Conservation (phyloP, 2,797 vertebrate species). For the Eulemur mongoz region DNA sequence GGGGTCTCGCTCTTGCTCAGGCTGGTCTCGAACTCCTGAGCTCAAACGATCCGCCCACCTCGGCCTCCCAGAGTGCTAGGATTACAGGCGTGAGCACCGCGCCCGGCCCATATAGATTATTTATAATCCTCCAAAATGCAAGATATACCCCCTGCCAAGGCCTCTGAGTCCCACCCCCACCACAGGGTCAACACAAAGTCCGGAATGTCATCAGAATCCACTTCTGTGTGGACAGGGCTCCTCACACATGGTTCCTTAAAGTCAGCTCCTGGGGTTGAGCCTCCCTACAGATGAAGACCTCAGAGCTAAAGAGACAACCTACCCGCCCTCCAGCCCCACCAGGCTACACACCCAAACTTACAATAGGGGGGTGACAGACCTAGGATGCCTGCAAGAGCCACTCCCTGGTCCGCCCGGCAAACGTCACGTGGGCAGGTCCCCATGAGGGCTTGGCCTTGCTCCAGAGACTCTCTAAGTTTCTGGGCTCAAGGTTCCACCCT, state of each 20-base stretch:
- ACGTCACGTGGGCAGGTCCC: background rate
- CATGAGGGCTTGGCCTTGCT: background rate
- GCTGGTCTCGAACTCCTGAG: too few relatives aligned
- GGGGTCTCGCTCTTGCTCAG: too few relatives aligned
- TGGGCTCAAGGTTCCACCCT: background rate
- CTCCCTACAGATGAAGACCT: background rate
- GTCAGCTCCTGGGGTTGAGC: background rate
- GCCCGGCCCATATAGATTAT: fast-evolving
- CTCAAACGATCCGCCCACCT: too few relatives aligned
- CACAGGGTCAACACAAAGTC: background rate
- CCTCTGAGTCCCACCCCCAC: background rate
- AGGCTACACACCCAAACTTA: background rate
- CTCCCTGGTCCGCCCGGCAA: background rate
- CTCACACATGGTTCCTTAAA: background rate
- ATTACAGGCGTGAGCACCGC: too few relatives aligned
- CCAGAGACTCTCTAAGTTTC: background rate
- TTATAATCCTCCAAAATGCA: background rate
- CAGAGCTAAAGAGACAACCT: background rate
- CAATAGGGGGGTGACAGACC: too few relatives aligned
- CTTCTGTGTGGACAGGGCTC: background rate
- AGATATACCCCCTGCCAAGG: background rate
- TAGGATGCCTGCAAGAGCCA: background rate
- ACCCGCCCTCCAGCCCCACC: background rate
- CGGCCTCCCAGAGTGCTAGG: too few relatives aligned
- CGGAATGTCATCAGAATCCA: background rate